phyloP scores from a whole-genome alignment of 2,797 vertebrate species.

The Philypnodon macrostomus region DNA sequence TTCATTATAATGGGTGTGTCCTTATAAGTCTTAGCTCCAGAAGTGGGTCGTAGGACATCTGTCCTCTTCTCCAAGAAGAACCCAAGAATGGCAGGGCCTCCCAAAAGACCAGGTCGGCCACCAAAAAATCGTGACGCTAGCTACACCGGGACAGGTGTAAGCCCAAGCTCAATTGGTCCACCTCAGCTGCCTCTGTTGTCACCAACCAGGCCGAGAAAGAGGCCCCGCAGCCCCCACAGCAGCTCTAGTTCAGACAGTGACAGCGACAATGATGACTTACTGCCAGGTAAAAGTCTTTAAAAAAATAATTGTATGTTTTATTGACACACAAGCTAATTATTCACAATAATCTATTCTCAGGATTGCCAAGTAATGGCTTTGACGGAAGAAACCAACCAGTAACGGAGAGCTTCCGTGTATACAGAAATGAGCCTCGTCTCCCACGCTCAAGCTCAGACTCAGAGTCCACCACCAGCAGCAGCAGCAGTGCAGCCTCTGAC shows the following conservation, averaged over 20 bases:
- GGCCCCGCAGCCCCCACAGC: constrained; percentile 88
- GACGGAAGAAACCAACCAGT: constrained; percentile 91
- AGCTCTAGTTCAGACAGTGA: constrained; percentile 96
- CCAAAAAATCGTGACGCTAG: constrained; percentile 90
- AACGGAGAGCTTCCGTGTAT: constrained; percentile 96
- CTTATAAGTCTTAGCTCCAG: constrained; percentile 88
- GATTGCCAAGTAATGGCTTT: constrained; percentile 93
- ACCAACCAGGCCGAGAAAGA: constrained; percentile 84
- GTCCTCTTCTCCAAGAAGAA: constrained; percentile 99
- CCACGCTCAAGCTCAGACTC: constrained; percentile 97
- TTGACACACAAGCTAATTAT: neutral
- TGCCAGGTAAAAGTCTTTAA: constrained; percentile 76
- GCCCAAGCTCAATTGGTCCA: constrained; percentile 89
- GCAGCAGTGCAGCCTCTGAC: constrained; percentile 95
- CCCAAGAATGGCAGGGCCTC: constrained; percentile 90
- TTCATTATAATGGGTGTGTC: constrained; percentile 75
- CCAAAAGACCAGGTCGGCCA: constrained; percentile 94
- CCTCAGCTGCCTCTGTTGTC: constrained; percentile 90
- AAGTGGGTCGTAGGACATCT: constrained; percentile 95
- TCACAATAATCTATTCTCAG: constrained; percentile 61
- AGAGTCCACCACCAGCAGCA: constrained; percentile 95
- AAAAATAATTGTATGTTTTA: too few relatives aligned
- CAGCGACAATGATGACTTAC: constrained; percentile 88
- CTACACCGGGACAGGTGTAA: constrained; percentile 81
- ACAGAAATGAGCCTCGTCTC: constrained; percentile 91